Evolutionary conservation across 92 coral and sea anemone species (phyloP).

Genomic region (Palythoa caribaeorum): DNA sequence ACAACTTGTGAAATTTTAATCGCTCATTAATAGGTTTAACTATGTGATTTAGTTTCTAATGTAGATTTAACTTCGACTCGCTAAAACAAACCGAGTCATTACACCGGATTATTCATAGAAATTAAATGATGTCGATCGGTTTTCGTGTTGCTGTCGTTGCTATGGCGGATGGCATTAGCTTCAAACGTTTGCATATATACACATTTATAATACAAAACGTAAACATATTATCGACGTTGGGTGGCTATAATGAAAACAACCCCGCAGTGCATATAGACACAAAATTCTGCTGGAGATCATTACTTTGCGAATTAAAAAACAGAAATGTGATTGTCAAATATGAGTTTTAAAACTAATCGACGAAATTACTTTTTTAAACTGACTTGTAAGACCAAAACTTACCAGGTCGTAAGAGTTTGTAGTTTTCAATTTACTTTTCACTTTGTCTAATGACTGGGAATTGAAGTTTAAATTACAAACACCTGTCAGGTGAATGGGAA

Average conservation of each 20-base stretch:
- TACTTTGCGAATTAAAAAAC: not conserved
- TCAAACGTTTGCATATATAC: not conserved
- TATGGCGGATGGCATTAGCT: not conserved
- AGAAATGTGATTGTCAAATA: not conserved
- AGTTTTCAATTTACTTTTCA: constrained; percentile 19
- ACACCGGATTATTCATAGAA: not conserved
- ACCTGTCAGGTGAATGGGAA: constrained; percentile 18
- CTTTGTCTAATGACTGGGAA: constrained; percentile 22
- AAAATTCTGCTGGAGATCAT: not conserved
- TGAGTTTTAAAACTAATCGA: too few species aligned
- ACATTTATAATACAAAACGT: not conserved
- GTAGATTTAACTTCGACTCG: constrained; percentile 13
- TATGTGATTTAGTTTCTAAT: not conserved
- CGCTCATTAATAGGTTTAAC: not conserved
- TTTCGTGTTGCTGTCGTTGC: not conserved
- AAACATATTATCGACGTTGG: constrained; percentile 12
- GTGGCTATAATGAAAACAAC: constrained; percentile 28
- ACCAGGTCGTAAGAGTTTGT: not conserved
- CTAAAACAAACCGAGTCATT: not conserved
- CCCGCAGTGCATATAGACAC: not conserved
- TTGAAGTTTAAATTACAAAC: constrained; percentile 19
- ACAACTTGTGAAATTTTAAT: constrained; percentile 2
- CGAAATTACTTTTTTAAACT: not conserved
- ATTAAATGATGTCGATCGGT: not conserved
- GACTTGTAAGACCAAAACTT: not conserved